phyloP scores from a whole-genome alignment of 2,888 invertebrate species.

The Drosophila atroscutellata region DNA sequence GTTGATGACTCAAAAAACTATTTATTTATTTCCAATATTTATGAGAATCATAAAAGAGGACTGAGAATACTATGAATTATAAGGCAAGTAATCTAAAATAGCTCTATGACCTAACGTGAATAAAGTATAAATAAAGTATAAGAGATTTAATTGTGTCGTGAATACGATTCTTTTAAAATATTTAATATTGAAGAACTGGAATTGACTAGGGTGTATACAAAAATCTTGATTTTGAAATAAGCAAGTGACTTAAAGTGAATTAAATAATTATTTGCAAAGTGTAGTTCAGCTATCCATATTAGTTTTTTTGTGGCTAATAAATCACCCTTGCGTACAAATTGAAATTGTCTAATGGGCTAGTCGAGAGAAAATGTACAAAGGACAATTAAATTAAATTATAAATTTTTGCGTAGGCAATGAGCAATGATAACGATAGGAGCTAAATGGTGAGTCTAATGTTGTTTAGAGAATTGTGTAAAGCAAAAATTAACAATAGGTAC shows the following conservation, averaged over 20 bases:
- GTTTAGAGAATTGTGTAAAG: conserved; percentile 44
- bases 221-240: neutral
- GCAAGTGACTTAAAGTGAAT: neutral
- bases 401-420: conserved; percentile 29
- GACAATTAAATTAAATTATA: conserved; percentile 30
- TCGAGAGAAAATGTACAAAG: conserved; percentile 32
- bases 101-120: neutral
- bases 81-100: neutral
- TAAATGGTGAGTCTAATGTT: conserved; percentile 50
- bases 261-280: neutral
- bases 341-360: conserved; percentile 35
- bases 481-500: conserved; percentile 61
- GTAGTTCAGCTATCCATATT: neutral
- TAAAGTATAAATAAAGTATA: neutral
- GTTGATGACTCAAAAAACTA: neutral
- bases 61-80: neutral
- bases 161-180: neutral
- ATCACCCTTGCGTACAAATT: conserved; percentile 52
- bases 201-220: neutral
- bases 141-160: neutral
- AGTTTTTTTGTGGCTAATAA: conserved; percentile 1
- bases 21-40: neutral
- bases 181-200: neutral
- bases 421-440: conserved; percentile 33
- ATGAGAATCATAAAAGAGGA: neutral